These are phyloP conservation scores for Alitta virens DNA, from an alignment of 2,888 invertebrate genomes.

Conservation along the genomic window DNA sequence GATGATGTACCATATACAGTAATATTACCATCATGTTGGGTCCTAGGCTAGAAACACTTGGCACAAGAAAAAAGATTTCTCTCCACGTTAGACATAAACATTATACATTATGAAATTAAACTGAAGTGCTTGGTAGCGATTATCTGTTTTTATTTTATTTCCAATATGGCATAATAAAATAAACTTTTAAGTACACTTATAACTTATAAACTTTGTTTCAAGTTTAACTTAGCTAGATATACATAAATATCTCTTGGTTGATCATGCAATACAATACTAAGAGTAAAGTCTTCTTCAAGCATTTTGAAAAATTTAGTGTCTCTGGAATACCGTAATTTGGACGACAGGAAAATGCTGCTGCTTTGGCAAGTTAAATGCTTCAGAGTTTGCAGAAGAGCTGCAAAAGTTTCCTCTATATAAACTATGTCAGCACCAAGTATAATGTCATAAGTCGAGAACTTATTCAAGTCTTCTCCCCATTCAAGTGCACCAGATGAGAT, in stretches of 20 bases:
- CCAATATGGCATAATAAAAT: not conserved
- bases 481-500: constrained; percentile 35
- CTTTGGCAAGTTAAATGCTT: constrained; percentile 30
- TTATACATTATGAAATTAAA: too few relatives aligned
- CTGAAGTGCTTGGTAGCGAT: too few relatives aligned
- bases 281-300: constrained; percentile 35
- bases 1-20: too few relatives aligned
- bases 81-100: too few relatives aligned
- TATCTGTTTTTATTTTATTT: too few relatives aligned
- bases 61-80: too few relatives aligned
- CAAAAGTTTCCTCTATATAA: constrained; percentile 53
- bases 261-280: constrained; percentile 40
- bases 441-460: constrained; percentile 38
- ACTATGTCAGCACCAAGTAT: constrained; percentile 55
- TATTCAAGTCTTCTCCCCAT: constrained; percentile 42
- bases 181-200: not conserved
- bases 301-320: constrained; percentile 42
- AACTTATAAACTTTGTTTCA: not conserved
- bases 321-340: constrained; percentile 47
- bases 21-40: too few relatives aligned
- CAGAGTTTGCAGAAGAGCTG: constrained; percentile 32
- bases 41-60: too few relatives aligned
- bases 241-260: constrained; percentile 41
- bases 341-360: constrained; percentile 42
- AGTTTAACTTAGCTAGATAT: constrained; percentile 12